phyloP scores from a whole-genome alignment of 2,797 vertebrate species.

The Chaunax sp. region DNA sequence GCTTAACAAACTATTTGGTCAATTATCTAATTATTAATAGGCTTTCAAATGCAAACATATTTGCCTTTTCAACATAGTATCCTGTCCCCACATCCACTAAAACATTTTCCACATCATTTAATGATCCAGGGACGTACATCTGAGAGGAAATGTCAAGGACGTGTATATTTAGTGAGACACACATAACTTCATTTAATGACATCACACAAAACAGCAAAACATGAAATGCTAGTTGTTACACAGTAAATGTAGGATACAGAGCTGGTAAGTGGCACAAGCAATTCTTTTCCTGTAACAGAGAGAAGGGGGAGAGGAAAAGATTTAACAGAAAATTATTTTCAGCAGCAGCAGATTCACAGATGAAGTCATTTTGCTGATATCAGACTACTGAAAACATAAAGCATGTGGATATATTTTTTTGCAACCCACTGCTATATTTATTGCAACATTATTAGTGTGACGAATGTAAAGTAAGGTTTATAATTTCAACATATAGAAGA shows the following conservation, averaged over 20 bases:
- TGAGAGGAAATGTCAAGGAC: conserved; percentile 81
- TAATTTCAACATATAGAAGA: neutral
- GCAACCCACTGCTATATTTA: neutral
- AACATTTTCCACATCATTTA: conserved; percentile 89
- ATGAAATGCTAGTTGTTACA: neutral
- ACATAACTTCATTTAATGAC: neutral
- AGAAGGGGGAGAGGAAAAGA: neutral
- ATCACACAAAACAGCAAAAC: neutral
- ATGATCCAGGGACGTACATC: conserved; percentile 96
- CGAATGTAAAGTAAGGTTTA: neutral
- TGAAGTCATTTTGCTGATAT: neutral
- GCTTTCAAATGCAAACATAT: conserved; percentile 21
- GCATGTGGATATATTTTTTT: neutral
- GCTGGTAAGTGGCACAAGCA: conserved; percentile 94
- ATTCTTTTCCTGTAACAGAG: conserved; percentile 88
- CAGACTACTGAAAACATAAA: neutral
- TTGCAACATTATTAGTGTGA: neutral
- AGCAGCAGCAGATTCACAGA: neutral
- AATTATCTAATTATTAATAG: neutral
- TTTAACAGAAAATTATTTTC: neutral
- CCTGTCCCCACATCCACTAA: conserved; percentile 95
- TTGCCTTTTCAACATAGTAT: conserved; percentile 96
- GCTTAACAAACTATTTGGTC: neutral
- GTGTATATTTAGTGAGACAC: neutral
- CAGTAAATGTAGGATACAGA: conserved; percentile 90